These are phyloP conservation scores for Micrasema minimum DNA, from an alignment of 1,140 invertebrate species.

Conservation along the genomic window DNA sequence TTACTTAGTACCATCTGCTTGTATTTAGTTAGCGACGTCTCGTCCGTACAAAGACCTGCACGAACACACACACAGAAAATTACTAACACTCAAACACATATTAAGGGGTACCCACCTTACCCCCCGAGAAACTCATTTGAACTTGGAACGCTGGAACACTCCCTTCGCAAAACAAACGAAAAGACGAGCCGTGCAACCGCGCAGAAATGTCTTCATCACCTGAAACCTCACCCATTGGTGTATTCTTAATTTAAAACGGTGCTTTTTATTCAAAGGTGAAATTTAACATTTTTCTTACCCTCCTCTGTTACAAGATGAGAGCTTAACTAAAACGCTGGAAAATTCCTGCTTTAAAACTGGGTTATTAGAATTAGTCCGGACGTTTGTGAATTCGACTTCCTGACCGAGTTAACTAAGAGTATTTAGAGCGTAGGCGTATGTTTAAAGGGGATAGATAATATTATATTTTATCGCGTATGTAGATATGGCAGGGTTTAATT, in stretches of 20 bases:
- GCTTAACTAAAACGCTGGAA: slow-evolving; percentile 21
- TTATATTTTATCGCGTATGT: no score
- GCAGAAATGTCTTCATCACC: neutral
- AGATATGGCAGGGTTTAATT: slow-evolving; percentile 18
- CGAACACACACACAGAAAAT: slow-evolving; percentile 13
- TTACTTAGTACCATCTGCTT: slow-evolving; percentile 46
- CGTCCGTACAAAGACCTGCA: slow-evolving; percentile 27
- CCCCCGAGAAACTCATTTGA: slow-evolving; percentile 38
- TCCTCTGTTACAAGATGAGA: neutral
- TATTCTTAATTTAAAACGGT: neutral
- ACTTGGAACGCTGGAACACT: slow-evolving; percentile 22
- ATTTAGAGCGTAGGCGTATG: slow-evolving; percentile 11
- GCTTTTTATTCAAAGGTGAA: neutral
- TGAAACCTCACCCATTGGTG: no score
- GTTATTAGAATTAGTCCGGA: slow-evolving; percentile 24
- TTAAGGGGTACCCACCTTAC: slow-evolving; percentile 5
- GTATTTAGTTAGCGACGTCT: slow-evolving; percentile 49
- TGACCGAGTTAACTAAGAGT: slow-evolving; percentile 13
- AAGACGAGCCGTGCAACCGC: neutral
- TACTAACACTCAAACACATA: slow-evolving; percentile 10
- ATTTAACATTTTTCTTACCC: neutral
- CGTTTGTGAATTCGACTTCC: slow-evolving; percentile 33
- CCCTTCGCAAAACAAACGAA: slow-evolving; percentile 6
- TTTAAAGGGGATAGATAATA: slow-evolving; percentile 6
- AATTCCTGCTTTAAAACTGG: slow-evolving; percentile 23